Percentiles rank a stretch among this genome's conserved stretches.
These are phyloP conservation scores for Polydrusus pterygomalis DNA, from an alignment of 2,888 invertebrate species.

Conservation along the genomic window DNA sequence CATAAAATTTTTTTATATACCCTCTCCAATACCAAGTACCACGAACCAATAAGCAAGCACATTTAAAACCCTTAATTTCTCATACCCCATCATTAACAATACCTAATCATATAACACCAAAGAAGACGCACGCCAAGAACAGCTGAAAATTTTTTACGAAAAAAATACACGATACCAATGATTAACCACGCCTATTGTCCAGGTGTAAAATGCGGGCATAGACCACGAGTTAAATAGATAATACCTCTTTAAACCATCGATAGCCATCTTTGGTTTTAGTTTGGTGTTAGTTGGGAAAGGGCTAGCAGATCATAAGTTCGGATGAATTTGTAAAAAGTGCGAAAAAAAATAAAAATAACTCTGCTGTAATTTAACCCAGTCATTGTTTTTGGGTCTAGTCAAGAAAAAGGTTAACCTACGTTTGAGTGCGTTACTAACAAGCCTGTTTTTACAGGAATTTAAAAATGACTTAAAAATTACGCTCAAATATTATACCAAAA, in stretches of 20 bases:
- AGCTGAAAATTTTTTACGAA: conserved; percentile 51
- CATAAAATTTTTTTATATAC: too few species aligned
- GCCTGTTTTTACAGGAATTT: too few species aligned
- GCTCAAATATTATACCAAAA: background rate
- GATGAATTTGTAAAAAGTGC: background rate
- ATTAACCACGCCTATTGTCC: conserved; percentile 67
- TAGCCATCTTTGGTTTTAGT: conserved; percentile 56
- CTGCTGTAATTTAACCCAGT: too few species aligned
- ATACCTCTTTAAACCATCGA: conserved; percentile 44
- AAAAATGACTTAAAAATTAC: background rate
- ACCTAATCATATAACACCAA: conserved; percentile 17
- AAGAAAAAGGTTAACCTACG: too few species aligned
- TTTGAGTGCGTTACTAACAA: too few species aligned
- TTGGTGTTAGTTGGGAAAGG: conserved; percentile 49
- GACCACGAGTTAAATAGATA: conserved; percentile 57
- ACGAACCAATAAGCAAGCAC: background rate
- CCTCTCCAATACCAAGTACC: conserved; percentile 3
- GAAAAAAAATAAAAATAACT: background rate
- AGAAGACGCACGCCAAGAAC: conserved; percentile 29
- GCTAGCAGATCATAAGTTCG: conserved; percentile 10
- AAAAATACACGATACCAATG: conserved; percentile 42
- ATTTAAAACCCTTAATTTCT: conserved; percentile 16
- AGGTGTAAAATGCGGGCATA: conserved; percentile 71
- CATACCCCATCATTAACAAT: conserved; percentile 35
- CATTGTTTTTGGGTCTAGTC: background rate